phyloP scores from a whole-genome alignment of 2,113 vertebrate genomes.

The Ellobius talpinus region DNA sequence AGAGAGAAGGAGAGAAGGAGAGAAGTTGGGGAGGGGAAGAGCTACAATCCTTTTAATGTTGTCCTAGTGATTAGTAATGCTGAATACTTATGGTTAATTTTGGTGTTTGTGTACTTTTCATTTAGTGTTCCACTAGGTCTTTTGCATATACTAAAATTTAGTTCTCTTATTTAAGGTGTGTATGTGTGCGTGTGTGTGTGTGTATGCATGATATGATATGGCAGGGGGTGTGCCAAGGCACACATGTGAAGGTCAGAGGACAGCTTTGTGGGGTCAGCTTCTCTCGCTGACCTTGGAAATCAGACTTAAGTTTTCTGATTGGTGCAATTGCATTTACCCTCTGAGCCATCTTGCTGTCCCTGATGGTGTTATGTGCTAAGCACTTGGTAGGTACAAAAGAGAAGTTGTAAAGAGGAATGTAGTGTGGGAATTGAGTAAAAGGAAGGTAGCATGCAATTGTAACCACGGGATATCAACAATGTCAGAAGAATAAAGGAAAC shows the following conservation, averaged over 20 bases:
- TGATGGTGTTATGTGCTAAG: background rate
- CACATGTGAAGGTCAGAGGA: background rate
- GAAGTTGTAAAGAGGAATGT: background rate
- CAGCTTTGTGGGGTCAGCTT: background rate
- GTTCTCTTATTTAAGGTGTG: background rate
- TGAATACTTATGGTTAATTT: background rate
- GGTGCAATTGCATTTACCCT: background rate
- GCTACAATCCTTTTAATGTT: background rate
- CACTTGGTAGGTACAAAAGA: background rate
- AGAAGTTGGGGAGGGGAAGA: background rate
- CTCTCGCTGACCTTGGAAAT: background rate
- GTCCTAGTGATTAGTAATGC: background rate
- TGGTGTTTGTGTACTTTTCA: background rate
- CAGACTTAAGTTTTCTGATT: background rate
- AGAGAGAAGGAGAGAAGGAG: no score
- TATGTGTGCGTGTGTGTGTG: background rate
- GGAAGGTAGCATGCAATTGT: background rate
- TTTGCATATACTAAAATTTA: background rate
- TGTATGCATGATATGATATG: background rate
- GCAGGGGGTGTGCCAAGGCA: background rate
- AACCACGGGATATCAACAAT: background rate
- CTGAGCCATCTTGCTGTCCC: background rate
- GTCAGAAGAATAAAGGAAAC: background rate
- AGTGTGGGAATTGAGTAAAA: background rate
- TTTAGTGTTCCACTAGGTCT: background rate